Base-by-base conservation (phyloP, 2,888 invertebrate species). In the Acleris laterana region DNA sequence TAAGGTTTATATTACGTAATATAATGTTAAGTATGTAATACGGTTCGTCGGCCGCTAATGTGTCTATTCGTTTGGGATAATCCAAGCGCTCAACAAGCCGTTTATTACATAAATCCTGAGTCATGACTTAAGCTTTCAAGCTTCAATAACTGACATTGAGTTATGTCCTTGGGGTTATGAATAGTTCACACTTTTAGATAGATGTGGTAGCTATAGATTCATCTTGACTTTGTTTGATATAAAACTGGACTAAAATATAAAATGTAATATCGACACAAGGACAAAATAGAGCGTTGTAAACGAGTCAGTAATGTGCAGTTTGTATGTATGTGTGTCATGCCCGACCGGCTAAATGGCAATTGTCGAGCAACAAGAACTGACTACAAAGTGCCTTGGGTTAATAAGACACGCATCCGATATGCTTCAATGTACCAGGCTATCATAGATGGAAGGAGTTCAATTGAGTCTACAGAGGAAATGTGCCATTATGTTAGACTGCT, bases 281-380 rank as follows among this genome's bases (percentile, higher is more conserved):
- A 52, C 63, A 48, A 46, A 17, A 11, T 16, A 44, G n/a, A 17
- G 22, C 46, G 16, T 32, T 38, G 32, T 44, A 56, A 66, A 66
- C 66, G 25, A 38, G 51, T 62, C 46, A 13, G 19, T 66, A 66
- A 66, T 66, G 57, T 51, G 56, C 66, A 62, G 56, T 66, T 52
- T 66, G 61, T 62, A 62, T 66, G 66, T 56, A 65, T 65, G 56
- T 62, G 46, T 57, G 61, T 56, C 55, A 28, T 56, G 55, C 55
- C 46, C 17, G 22, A 19, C 13, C 50, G n/a, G 65, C 32, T 66
- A 62, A 66, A 66, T 62, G 62, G 57, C 62, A 57, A 66, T 62
- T 48, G 66, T 32, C 56, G 55, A 25, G 51, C 38, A 44, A 60
- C 58, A 59, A 32, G 19, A 38, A 49, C 49, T 46, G 48, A 48